These are phyloP conservation scores for Lasioglossum pauxillum DNA, from an alignment of 2,888 invertebrate genomes.

Conservation along the genomic window DNA sequence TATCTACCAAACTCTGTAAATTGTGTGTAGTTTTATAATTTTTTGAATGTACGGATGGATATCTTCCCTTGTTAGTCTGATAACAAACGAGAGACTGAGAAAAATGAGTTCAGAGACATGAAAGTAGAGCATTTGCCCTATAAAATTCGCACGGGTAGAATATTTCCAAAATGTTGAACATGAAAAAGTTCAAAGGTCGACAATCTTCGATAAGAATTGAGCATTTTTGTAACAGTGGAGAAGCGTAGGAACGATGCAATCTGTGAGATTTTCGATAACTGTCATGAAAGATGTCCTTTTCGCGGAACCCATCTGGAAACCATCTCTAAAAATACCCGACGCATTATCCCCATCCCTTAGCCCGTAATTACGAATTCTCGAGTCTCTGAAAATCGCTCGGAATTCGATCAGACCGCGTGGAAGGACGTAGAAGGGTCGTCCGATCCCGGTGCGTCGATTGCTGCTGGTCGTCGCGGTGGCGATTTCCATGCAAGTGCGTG, in stretches of 20 bases:
- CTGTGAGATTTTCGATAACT: neutral
- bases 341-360: neutral
- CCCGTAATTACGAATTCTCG: constrained; percentile 25
- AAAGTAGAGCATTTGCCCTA: no score
- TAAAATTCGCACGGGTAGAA: no score
- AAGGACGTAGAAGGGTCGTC: neutral
- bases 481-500: constrained; percentile 65
- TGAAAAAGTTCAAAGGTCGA: no score
- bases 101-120: no score
- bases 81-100: no score
- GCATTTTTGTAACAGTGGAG: neutral
- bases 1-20: no score
- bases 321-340: constrained; percentile 9
- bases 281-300: neutral
- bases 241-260: neutral
- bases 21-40: no score
- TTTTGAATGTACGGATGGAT: no score
- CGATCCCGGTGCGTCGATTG: constrained; percentile 33
- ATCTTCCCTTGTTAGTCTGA: no score
- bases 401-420: constrained; percentile 41
- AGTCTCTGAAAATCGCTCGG: constrained; percentile 29
- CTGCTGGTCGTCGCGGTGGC: constrained; percentile 60
- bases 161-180: no score
- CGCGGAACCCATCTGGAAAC: neutral
- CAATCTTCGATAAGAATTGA: neutral